These are phyloP conservation scores for Fistularia commersonii DNA, from an alignment of 2,797 vertebrate species.

Conservation along the genomic window DNA sequence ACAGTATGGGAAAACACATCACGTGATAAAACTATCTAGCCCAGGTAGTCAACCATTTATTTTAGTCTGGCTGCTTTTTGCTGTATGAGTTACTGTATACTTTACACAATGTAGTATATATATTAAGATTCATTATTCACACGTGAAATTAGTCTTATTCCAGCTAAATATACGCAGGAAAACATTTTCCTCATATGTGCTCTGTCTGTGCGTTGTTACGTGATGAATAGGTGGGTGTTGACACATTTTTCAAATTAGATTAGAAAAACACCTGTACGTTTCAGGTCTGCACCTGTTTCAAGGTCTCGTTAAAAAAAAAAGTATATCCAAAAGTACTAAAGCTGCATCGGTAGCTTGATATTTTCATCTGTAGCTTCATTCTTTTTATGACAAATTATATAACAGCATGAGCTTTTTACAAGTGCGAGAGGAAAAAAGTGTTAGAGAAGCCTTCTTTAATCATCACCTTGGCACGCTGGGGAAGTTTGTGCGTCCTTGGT, in stretches of 20 bases:
- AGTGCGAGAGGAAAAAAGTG: too few relatives aligned
- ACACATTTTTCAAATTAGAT: conserved; percentile 61
- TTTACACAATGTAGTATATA: conserved; percentile 64
- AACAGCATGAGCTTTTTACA: too few relatives aligned
- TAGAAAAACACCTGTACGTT: conserved; percentile 37
- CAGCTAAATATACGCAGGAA: conserved; percentile 44
- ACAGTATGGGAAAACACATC: conserved; percentile 25
- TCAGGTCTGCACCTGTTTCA: conserved; percentile 6
- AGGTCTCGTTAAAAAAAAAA: too few relatives aligned
- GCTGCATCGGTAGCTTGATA: too few relatives aligned
- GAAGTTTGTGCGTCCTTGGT: too few relatives aligned
- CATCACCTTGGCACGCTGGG: too few relatives aligned
- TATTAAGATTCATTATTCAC: conserved; percentile 77
- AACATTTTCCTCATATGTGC: conserved; percentile 56
- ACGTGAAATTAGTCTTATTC: conserved; percentile 46
- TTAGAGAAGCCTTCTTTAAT: too few relatives aligned
- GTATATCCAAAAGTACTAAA: too few relatives aligned
- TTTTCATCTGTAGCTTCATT: too few relatives aligned
- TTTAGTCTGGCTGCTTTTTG: conserved; percentile 44
- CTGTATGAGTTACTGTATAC: conserved; percentile 43
- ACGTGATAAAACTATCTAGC: conserved; percentile 14
- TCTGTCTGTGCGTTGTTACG: conserved; percentile 48
- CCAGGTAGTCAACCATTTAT: conserved; percentile 25
- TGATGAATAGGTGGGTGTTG: conserved; percentile 49
- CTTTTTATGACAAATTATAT: too few relatives aligned